These are phyloP conservation scores for Verasper variegatus DNA, from an alignment of 2,113 vertebrate genomes.

Conservation along the genomic window DNA sequence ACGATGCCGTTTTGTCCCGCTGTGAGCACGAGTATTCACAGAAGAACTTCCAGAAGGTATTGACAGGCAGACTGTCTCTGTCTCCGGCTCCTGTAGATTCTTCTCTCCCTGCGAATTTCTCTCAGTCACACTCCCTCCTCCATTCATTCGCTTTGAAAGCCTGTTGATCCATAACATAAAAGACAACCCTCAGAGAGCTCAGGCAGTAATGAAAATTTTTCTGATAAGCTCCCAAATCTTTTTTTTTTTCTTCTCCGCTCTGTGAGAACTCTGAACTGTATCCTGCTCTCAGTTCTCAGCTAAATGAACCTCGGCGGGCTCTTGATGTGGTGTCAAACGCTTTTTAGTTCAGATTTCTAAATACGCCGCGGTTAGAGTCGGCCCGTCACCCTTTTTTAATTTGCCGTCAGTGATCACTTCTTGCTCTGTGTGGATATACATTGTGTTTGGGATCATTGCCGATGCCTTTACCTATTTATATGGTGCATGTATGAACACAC, in stretches of 20 bases:
- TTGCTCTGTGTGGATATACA: neutral
- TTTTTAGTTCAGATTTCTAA: conserved; percentile 45
- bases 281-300: conserved; percentile 40
- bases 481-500: neutral
- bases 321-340: conserved; percentile 37
- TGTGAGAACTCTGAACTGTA: neutral
- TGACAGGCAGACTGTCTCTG: neutral
- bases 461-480: neutral
- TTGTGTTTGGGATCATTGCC: neutral
- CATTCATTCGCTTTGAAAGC: conserved; percentile 56
- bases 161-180: conserved; percentile 71
- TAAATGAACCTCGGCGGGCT: conserved; percentile 42
- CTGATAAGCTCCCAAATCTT: conserved; percentile 47
- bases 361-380: neutral
- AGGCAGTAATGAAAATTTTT: conserved; percentile 48
- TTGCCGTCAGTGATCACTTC: conserved; percentile 17
- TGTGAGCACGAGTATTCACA: neutral
- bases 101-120: conserved; percentile 27
- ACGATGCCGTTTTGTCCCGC: neutral
- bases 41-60: conserved; percentile 12
- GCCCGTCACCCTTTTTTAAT: conserved; percentile 2
- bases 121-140: conserved; percentile 35
- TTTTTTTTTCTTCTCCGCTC: neutral
- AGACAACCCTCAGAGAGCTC: conserved; percentile 62
- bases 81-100: conserved; percentile 2